These are phyloP conservation scores for Melinaea menophilus DNA, from an alignment of 2,888 invertebrate species.

Conservation along the genomic window DNA sequence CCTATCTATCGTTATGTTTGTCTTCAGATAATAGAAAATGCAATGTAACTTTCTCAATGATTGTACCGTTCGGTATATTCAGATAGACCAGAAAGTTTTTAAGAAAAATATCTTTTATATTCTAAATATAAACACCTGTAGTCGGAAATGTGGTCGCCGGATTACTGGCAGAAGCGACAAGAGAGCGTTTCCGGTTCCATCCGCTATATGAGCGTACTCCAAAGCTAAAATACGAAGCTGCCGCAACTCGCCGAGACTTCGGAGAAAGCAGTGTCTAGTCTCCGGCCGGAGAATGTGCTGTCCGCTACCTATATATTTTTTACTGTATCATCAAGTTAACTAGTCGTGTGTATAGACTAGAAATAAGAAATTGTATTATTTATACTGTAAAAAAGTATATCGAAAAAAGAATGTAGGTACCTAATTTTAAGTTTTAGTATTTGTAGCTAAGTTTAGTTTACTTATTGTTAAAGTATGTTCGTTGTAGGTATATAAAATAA, in stretches of 20 bases:
- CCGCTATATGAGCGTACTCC: constrained; percentile 63
- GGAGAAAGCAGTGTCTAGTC: constrained; percentile 52
- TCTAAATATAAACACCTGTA: constrained; percentile 48
- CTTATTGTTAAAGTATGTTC: neutral
- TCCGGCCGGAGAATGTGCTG: constrained; percentile 53
- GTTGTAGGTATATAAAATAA: neutral
- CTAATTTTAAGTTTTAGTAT: too few relatives aligned
- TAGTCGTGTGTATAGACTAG: too few relatives aligned
- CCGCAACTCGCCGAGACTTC: constrained; percentile 50
- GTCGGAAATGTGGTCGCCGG: constrained; percentile 54
- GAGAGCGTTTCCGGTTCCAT: constrained; percentile 55
- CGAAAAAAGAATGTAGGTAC: too few relatives aligned
- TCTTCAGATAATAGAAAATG: too few relatives aligned
- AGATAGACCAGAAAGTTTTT: neutral
- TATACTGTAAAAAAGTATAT: too few relatives aligned
- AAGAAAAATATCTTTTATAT: neutral
- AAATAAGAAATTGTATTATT: too few relatives aligned
- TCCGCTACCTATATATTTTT: constrained; percentile 51
- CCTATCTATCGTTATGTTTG: too few relatives aligned
- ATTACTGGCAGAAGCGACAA: constrained; percentile 54
- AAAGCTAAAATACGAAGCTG: constrained; percentile 58
- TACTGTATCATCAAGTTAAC: neutral
- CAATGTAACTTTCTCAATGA: too few relatives aligned
- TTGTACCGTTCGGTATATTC: too few relatives aligned
- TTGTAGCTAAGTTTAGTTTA: too few relatives aligned